Evolutionary conservation across 2,888 invertebrate genomes (phyloP).

Genomic region (Protodeltote pygarga): DNA sequence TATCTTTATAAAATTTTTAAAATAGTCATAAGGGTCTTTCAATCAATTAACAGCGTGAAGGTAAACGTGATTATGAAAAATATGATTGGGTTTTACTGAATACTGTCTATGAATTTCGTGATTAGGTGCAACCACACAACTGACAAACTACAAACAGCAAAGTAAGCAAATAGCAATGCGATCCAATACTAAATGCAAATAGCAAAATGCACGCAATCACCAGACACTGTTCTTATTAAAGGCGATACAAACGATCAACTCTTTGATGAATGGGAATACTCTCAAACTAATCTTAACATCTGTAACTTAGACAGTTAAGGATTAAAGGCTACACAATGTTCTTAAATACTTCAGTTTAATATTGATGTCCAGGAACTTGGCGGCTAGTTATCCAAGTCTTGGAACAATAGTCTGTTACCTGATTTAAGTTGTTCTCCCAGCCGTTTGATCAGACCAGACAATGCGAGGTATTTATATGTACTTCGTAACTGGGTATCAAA

Average conservation of each 20-base stretch:
- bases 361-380: conserved; percentile 58
- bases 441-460: conserved; percentile 29
- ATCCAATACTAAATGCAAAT: conserved; percentile 23
- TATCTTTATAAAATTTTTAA: too few relatives aligned
- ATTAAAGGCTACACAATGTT: conserved; percentile 61
- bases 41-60: too few relatives aligned
- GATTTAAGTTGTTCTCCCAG: conserved; percentile 33
- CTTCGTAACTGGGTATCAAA: conserved; percentile 31
- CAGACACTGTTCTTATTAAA: conserved; percentile 16
- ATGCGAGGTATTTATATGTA: conserved; percentile 23
- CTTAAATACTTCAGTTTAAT: conserved; percentile 56
- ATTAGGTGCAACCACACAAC: too few relatives aligned
- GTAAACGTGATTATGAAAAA: too few relatives aligned
- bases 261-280: conserved; percentile 65
- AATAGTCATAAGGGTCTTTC: too few relatives aligned
- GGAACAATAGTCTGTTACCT: conserved; percentile 50
- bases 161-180: background rate
- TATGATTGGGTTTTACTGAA: too few relatives aligned
- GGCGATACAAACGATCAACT: conserved; percentile 54
- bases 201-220: conserved; percentile 14
- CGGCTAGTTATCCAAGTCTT: conserved; percentile 42
- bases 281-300: conserved; percentile 66
- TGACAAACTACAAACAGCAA: too few relatives aligned
- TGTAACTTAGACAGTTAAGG: conserved; percentile 62
- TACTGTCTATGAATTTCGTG: too few relatives aligned